Base-by-base conservation (phyloP, 1,140 invertebrate species). In the Lepeophtheirus salmonis region DNA sequence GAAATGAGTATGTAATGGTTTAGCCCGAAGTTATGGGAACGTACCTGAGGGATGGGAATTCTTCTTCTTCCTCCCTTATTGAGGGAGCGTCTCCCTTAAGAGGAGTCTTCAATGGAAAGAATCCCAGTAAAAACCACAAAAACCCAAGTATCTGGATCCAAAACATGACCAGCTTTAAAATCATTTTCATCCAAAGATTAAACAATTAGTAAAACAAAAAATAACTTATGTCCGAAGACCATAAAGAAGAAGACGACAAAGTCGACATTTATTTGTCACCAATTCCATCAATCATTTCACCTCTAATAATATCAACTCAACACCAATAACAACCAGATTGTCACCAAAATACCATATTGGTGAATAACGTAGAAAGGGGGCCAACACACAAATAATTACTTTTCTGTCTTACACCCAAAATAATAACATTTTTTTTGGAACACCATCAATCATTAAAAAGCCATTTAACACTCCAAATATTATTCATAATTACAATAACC, bases 51-150 rank as follows among this genome's bases (percentile, higher is more conserved):
- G 20, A 21, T 24, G 20, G 52, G 17, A 21, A 20, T 18, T 23
- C 14, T 14, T 24, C 21, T 24, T 54, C 52, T 20, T 54, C 52
- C 21, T 54, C 23, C 21, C 3, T 14, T 16, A 24, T 24, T n/a
- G 52, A n/a, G 30, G 30, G n/a, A 10, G 6, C 30, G 6, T 41
- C 21, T 54, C 52, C 52, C 17, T 14, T 14, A n/a, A 54, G 18
- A n/a, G 52, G 23, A 20, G 23, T 54, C 23, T 54, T 54, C 14
- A 24, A 20, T 13, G 52, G 52, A 24, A 54, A 54, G 23, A 54
- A 54, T 54, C 52, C 52, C 22, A 18, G 17, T 54, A 54, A 23
- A 24, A 54, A 54, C 14, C 20, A 21, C 17, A 54, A n/a, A 14
- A 54, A 20, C 14, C 18, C 20, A n/a, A 54, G 2, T 14, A 23